Evolutionary conservation across 2,113 vertebrate species (phyloP), one percentile per base, ranked within the genome.

Genomic region (Albula goreensis): DNA sequence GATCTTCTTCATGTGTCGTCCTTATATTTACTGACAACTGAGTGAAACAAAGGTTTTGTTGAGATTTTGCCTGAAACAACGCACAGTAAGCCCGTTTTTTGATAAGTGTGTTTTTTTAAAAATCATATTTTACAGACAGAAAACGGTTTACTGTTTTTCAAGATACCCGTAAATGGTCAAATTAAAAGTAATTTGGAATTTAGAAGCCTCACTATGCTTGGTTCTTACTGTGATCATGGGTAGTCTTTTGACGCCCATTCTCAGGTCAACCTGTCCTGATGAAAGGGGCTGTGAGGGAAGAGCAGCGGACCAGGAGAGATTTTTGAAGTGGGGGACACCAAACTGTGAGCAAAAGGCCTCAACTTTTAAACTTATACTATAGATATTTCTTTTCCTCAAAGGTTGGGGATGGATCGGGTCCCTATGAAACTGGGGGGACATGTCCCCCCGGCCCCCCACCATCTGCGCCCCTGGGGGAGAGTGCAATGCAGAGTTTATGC

Each of bases 181-280:
- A 57, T 74, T 82, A 82, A 52, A 78, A 66, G 52, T 41, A 49
- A 79, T 22, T 10, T 53, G 60, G 79, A n/a, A 56, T 60, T 77
- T 15, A 51, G 60, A 81, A 13, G 25, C 31, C 80, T 77, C 80
- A 2, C 19, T 12, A 66, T 56, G 80, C 48, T 86, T 81, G 50
- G 22, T 49, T 74, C 50, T 3, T 53, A 86, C 70, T 82, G 60
- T 77, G 80, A 82, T 86, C 82, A 86, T 77, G 79, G 31, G 31
- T 41, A 52, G 80, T 82, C 85, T 86, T 70, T 81, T 19, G 74
- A 86, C 74, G 79, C n/a, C 22, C 60, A 66, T 78, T 85, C 22
- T 81, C 31, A 56, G 25, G 12, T 85, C 79, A 19, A 60, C n/a
- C 50, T n/a, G 66, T n/a, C 83, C 53, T 4, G 13, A 10, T 41